Conservation (phyloP, 1,140 invertebrate species). For the Contarinia nasturtii region DNA sequence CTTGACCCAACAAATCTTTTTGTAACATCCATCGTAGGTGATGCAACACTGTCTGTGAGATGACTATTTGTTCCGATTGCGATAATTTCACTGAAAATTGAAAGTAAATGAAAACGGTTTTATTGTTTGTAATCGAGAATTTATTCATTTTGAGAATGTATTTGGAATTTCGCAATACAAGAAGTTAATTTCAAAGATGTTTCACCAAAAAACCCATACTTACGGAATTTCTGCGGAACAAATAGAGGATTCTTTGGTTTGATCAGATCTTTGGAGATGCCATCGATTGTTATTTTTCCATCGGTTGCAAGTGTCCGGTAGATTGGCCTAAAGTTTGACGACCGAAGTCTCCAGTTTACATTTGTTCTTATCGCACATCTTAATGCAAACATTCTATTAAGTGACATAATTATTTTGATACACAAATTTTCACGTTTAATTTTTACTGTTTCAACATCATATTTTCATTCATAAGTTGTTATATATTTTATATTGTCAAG, state of each 20-base stretch:
- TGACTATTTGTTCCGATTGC: slow-evolving; percentile 22
- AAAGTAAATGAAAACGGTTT: slow-evolving; percentile 9
- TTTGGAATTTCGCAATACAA: slow-evolving; percentile 6
- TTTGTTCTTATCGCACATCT: not conserved
- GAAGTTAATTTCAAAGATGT: no score
- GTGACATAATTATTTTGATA: not conserved
- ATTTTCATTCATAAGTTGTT: no score
- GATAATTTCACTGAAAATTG: slow-evolving; percentile 28
- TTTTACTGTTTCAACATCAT: no score
- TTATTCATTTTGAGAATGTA: slow-evolving; percentile 2
- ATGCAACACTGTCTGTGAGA: slow-evolving; percentile 54
- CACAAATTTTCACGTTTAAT: not conserved
- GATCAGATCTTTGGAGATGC: not conserved
- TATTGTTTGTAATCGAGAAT: slow-evolving; percentile 9
- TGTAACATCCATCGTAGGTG: slow-evolving; percentile 89
- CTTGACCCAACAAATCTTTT: slow-evolving; percentile 80
- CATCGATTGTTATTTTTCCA: not conserved
- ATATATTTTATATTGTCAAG: no score
- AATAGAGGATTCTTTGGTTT: not conserved
- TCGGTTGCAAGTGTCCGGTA: not conserved
- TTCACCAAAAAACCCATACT: no score
- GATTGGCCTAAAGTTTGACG: not conserved
- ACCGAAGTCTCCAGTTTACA: not conserved
- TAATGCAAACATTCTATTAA: not conserved
- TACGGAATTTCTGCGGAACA: not conserved